phyloP scores from a whole-genome alignment of 2,888 invertebrate genomes.

The Apoda limacodes region DNA sequence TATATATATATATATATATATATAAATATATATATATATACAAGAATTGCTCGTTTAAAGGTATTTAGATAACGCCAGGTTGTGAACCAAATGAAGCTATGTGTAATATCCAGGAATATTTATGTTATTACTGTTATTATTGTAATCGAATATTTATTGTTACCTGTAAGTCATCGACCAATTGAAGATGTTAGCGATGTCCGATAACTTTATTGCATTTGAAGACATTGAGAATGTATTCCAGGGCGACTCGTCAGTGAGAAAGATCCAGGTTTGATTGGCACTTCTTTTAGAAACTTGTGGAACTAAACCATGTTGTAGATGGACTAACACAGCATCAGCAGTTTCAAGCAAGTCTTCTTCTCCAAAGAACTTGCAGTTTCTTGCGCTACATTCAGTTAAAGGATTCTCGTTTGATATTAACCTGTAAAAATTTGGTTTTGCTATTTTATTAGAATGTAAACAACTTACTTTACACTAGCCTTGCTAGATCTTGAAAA shows the following conservation, averaged over 20 bases:
- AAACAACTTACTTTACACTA: too few species aligned
- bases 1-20: too few species aligned
- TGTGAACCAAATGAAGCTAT: too few species aligned
- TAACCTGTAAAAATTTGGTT: too few species aligned
- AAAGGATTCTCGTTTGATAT: too few species aligned
- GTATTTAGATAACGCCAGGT: too few species aligned
- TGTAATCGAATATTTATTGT: constrained; percentile 3
- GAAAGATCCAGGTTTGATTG: constrained; percentile 76
- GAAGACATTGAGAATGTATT: constrained; percentile 63
- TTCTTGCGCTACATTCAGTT: constrained; percentile 68
- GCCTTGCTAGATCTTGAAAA: too few species aligned
- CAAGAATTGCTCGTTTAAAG: too few species aligned
- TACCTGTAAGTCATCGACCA: constrained; percentile 79
- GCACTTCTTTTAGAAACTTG: constrained; percentile 27
- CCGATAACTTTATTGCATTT: constrained; percentile 31
- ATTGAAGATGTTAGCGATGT: constrained; percentile 74
- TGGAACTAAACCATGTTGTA: constrained; percentile 54
- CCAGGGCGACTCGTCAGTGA: constrained; percentile 76
- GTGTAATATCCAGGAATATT: too few species aligned
- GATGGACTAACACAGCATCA: constrained; percentile 71
- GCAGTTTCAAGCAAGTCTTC: constrained; percentile 53
- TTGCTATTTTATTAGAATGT: too few species aligned
- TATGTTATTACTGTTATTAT: too few species aligned
- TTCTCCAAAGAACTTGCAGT: constrained; percentile 72
- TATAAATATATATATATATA: too few species aligned